phyloP scores from a whole-genome alignment of 2,888 invertebrate species.

The Lithosia quadra region DNA sequence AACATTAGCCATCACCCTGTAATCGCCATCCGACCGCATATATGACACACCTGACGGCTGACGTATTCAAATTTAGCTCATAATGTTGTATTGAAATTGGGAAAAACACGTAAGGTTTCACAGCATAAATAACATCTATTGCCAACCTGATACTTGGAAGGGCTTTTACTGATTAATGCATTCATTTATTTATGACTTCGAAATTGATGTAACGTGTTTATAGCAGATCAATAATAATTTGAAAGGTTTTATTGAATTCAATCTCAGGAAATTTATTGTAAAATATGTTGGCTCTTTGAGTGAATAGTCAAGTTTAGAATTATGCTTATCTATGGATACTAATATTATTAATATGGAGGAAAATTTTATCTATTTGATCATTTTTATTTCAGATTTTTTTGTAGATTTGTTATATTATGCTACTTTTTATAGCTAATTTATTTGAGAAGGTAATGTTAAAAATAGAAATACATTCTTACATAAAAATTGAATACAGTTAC shows the following conservation, averaged over 20 bases:
- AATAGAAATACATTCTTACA: not conserved
- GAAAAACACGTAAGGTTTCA: slow-evolving; percentile 8
- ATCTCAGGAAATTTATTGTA: not conserved
- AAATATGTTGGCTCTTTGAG: not conserved
- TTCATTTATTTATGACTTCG: not conserved
- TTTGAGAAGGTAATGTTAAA: not conserved
- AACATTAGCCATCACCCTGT: slow-evolving; percentile 53
- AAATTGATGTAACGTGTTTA: not conserved
- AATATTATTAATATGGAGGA: no score
- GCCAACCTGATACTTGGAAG: not conserved
- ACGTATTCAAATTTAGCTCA: slow-evolving; percentile 56
- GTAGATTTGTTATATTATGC: no score
- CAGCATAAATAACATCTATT: slow-evolving; percentile 3
- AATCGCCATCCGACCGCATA: slow-evolving; percentile 55
- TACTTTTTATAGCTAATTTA: no score
- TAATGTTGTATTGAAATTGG: slow-evolving; percentile 53
- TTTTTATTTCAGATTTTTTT: not conserved
- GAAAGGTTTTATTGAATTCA: not conserved
- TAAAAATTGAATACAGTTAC: not conserved
- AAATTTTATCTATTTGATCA: not conserved
- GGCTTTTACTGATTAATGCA: not conserved
- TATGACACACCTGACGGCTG: slow-evolving; percentile 57
- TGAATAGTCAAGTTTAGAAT: not conserved
- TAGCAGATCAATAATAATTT: not conserved
- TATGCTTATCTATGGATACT: not conserved